Base-by-base conservation (phyloP, 2,888 invertebrate species). In the Melinaea marsaeus region DNA sequence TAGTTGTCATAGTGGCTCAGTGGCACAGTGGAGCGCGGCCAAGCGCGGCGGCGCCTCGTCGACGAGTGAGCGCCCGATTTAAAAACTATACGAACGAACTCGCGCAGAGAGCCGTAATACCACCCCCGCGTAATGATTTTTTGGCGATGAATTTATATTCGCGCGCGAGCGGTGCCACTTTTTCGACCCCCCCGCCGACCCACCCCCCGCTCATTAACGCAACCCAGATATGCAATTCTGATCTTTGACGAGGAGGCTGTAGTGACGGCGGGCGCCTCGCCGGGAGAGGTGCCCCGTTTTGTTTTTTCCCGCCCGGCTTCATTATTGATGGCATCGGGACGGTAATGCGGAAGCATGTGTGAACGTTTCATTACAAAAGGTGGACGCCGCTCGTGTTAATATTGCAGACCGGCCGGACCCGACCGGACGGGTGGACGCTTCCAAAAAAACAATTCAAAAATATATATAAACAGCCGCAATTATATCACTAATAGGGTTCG, bases 111-210 rank as follows among this genome's bases (percentile, higher is more conserved):
- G 86, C 86, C 92, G 92, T 92, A 93, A 92, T 93, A 92, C 93
- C 93, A 92, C 92, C 93, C 93, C 93, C 93, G 94, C 94, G 94
- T 95, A 95, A 95, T 95, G 94, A 95, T 95, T 95, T 95, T 95
- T 95, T 94, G 94, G 94, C 94, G 94, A 94, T 93, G 94, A 94
- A 94, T 94, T 94, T 93, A 93, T 91, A 91, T 93, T 93, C 92
- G 93, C 92, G 92, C 92, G 92, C 92, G 92, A 90, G 90, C 91
- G 92, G 91, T 89, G 91, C 88, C 90, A 90, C 90, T 90, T 90
- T 90, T 90, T 90, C 90, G 88, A 88, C 85, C 85, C 88, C 85
- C 90, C 84, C 75, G 77, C 78, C 74, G 78, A 80, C 82, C 84
- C 80, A 75, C 72, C 86, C 87, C 86, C 86, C 90, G 84, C 92